These are phyloP conservation scores for Antennarius striatus DNA, from an alignment of 2,113 vertebrate species.

Conservation along the genomic window DNA sequence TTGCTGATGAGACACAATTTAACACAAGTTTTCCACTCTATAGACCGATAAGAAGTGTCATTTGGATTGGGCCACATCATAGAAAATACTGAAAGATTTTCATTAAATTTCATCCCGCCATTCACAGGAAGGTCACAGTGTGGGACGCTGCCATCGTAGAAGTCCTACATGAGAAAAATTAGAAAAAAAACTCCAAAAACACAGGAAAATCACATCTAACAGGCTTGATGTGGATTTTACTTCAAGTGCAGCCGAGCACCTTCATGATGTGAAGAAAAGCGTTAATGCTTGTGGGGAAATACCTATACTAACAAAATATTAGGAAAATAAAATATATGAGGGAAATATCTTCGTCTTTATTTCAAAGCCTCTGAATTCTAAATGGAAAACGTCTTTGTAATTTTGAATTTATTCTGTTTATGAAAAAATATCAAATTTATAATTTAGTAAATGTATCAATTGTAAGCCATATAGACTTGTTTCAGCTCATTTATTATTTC, in stretches of 20 bases:
- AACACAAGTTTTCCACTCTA: slow-evolving; percentile 58
- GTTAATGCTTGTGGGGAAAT: no score
- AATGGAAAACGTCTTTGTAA: no score
- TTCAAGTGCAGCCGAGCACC: neutral
- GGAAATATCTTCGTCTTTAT: no score
- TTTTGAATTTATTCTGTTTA: no score
- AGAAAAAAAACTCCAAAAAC: neutral
- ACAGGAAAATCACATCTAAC: neutral
- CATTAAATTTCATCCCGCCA: slow-evolving; percentile 8
- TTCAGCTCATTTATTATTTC: no score
- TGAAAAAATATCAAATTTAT: no score
- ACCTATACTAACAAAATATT: no score
- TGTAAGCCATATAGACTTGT: no score
- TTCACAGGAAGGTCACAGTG: slow-evolving; percentile 11
- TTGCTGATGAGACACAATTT: slow-evolving; percentile 64
- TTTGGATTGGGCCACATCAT: slow-evolving; percentile 25
- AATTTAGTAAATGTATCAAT: no score
- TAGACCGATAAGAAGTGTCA: slow-evolving; percentile 30
- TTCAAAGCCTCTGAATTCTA: no score
- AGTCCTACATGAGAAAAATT: neutral
- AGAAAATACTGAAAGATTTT: slow-evolving; percentile 10
- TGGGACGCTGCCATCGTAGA: slow-evolving; percentile 14
- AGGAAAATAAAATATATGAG: no score
- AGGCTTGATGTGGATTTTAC: neutral
- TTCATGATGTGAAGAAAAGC: neutral